Evolutionary conservation across 1,140 invertebrate species (phyloP).

Genomic region (Sycobia sp.): DNA sequence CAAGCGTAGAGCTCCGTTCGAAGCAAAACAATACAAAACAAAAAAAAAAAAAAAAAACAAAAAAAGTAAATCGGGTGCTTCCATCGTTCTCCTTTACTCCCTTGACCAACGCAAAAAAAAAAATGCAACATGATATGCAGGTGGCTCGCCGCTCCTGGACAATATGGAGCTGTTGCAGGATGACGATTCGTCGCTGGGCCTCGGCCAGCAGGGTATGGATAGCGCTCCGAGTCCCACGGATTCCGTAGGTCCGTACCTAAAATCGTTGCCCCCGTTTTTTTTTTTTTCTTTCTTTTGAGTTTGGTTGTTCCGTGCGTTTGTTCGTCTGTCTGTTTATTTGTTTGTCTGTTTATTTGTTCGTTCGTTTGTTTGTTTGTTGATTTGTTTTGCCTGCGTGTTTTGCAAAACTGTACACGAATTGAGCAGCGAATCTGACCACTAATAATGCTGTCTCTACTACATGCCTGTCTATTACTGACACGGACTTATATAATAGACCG

Average conservation of each 20-base stretch:
- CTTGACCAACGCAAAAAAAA: slow-evolving; percentile 1
- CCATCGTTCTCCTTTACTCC: neutral
- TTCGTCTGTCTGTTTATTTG: slow-evolving; percentile 28
- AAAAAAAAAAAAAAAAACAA: no score
- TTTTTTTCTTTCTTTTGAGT: neutral
- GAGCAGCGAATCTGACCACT: no score
- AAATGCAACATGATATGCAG: slow-evolving; percentile 50
- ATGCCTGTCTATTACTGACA: no score
- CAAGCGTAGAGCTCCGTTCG: neutral
- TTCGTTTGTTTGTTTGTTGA: no score
- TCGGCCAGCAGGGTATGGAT: slow-evolving; percentile 59
- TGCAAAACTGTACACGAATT: neutral
- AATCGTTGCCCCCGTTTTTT: slow-evolving; percentile 39
- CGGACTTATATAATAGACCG: no score
- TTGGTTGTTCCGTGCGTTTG: no score
- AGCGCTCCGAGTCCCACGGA: slow-evolving; percentile 56
- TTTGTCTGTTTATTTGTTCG: no score
- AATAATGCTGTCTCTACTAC: no score
- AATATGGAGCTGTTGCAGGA: slow-evolving; percentile 62
- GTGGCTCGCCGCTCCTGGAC: slow-evolving; percentile 60
- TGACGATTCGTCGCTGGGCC: slow-evolving; percentile 59
- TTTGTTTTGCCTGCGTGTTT: slow-evolving; percentile 16
- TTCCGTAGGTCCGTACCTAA: slow-evolving; percentile 57
- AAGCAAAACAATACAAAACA: no score
- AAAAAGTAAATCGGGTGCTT: neutral